Evolutionary conservation across 2,113 vertebrate species (phyloP).

Genomic region (Lathamus discolor): DNA sequence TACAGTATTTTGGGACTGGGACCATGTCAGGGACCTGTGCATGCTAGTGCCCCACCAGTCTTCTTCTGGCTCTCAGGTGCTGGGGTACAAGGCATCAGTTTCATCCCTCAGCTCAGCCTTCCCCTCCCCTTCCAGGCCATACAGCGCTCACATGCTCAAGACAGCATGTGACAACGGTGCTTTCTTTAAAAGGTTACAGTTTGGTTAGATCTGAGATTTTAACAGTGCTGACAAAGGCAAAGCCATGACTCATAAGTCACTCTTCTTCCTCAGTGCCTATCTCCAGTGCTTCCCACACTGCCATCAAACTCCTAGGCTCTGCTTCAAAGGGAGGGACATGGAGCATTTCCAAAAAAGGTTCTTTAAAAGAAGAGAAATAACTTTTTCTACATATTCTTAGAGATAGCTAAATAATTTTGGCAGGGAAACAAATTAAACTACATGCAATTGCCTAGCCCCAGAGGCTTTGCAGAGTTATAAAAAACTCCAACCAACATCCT

Average conservation of each 20-base stretch:
- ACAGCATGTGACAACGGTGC: rapidly evolving
- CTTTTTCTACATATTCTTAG: background rate
- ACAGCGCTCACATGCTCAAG: background rate
- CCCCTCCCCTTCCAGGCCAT: background rate
- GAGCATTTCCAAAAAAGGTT: background rate
- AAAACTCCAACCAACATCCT: background rate
- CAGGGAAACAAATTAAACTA: background rate
- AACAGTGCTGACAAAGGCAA: background rate
- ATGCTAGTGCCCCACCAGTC: rapidly evolving
- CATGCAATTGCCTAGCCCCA: background rate
- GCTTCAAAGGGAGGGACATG: background rate
- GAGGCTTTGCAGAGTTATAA: background rate
- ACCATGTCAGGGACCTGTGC: rapidly evolving
- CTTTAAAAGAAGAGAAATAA: background rate
- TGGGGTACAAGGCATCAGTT: background rate
- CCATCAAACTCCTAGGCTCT: background rate
- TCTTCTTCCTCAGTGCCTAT: background rate
- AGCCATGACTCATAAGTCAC: background rate
- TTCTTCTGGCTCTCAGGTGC: background rate
- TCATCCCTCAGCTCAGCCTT: background rate
- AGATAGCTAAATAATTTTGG: background rate
- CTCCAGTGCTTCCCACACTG: background rate
- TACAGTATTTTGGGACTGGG: background rate
- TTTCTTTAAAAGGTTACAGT: background rate
- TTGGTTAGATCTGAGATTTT: background rate